phyloP scores from a whole-genome alignment of 2,113 vertebrate species.

The Toxostoma redivivum region DNA sequence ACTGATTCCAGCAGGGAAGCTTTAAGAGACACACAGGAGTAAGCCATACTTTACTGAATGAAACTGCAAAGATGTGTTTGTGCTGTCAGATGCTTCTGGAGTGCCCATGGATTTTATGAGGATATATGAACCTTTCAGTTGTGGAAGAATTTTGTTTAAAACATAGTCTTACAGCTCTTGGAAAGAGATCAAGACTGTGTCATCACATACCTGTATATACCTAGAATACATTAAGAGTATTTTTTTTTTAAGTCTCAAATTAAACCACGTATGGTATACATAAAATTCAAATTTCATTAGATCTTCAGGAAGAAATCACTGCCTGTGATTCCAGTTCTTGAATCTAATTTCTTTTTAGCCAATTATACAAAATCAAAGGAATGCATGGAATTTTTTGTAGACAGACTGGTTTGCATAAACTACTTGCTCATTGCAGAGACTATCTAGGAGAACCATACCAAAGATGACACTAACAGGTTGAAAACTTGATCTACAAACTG shows the following conservation, averaged over 20 bases:
- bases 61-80: not conserved
- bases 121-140: not conserved
- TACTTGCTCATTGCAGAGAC: not conserved
- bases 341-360: not conserved
- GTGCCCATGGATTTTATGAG: not conserved
- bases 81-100: not conserved
- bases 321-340: not conserved
- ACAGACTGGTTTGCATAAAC: not conserved
- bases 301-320: not conserved
- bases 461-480: not conserved
- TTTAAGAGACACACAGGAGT: not conserved
- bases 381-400: not conserved
- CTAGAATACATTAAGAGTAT: not conserved
- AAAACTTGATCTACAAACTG: not conserved
- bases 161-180: not conserved
- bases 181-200: not conserved
- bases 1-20: not conserved
- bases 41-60: not conserved
- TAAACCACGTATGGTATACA: not conserved
- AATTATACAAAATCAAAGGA: not conserved
- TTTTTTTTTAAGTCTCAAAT: not conserved
- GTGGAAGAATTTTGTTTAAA: not conserved
- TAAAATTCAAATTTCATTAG: constrained; percentile 21
- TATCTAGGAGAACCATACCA: not conserved
- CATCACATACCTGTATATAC: not conserved